phyloP scores from a whole-genome alignment of 2,888 invertebrate genomes.

The Melanargia galathea region DNA sequence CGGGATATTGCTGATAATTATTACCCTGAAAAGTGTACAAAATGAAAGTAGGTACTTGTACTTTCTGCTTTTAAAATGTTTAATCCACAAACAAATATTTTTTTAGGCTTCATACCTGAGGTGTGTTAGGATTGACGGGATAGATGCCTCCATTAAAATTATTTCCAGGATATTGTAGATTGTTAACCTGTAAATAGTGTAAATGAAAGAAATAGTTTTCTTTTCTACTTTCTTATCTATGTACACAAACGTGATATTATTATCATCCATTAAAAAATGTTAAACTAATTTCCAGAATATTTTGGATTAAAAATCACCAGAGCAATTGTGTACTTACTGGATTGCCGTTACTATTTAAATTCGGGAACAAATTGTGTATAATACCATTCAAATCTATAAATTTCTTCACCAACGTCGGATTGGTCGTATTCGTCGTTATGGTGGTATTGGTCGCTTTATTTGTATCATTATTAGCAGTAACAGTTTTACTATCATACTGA shows the following conservation, averaged over 20 bases:
- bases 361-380: not conserved
- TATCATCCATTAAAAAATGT: not conserved
- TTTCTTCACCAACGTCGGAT: not conserved
- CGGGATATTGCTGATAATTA: not conserved
- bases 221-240: too few species aligned
- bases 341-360: not conserved
- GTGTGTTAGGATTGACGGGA: not conserved
- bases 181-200: not conserved
- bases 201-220: too few species aligned
- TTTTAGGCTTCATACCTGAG: not conserved
- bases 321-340: not conserved
- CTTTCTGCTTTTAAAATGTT: not conserved
- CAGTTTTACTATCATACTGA: not conserved
- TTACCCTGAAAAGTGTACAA: not conserved
- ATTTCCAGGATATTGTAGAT: not conserved
- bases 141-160: not conserved
- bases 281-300: slow-evolving; percentile 20
- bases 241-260: not conserved
- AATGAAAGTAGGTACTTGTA: too few species aligned
- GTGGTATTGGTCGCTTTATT: not conserved
- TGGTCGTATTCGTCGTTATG: not conserved
- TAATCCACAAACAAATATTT: not conserved
- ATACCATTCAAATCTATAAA: not conserved
- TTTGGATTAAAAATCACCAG: slow-evolving; percentile 21
- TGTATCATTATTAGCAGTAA: not conserved